These are phyloP conservation scores for Oreonectes daqikongensis DNA, from an alignment of 2,797 vertebrate genomes.

Conservation along the genomic window DNA sequence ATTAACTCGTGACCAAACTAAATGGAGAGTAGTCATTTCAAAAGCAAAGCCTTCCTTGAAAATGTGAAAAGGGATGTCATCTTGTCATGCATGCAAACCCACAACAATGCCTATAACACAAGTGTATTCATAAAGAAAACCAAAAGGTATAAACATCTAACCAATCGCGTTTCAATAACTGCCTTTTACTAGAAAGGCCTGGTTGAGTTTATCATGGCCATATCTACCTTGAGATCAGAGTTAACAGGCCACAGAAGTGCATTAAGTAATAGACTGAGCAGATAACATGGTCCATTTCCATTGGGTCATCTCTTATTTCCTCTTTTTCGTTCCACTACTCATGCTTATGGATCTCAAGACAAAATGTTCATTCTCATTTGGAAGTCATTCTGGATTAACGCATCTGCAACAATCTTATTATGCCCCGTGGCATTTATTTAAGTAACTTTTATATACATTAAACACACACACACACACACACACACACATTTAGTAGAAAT, in stretches of 20 bases:
- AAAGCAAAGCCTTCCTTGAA: not conserved
- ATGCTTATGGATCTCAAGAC: too few species aligned
- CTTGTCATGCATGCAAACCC: not conserved
- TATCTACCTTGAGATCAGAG: conserved; percentile 16
- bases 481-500: too few species aligned
- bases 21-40: not conserved
- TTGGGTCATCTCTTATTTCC: conserved; percentile 39
- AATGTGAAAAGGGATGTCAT: not conserved
- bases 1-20: too few species aligned
- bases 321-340: too few species aligned
- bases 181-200: conserved; percentile 8
- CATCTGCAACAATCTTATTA: too few species aligned
- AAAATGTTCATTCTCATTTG: too few species aligned
- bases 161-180: conserved; percentile 28
- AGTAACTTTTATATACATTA: too few species aligned
- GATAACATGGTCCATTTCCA: conserved; percentile 39
- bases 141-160: conserved; percentile 8
- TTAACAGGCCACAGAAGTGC: conserved; percentile 36
- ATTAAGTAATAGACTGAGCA: conserved; percentile 43
- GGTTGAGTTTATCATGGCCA: conserved; percentile 25
- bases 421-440: too few species aligned
- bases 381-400: too few species aligned
- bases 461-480: too few species aligned
- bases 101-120: not conserved
- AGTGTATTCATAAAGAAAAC: conserved; percentile 14